These are phyloP conservation scores for Subacronicta megacephala DNA, from an alignment of 2,888 invertebrate genomes.

Conservation along the genomic window DNA sequence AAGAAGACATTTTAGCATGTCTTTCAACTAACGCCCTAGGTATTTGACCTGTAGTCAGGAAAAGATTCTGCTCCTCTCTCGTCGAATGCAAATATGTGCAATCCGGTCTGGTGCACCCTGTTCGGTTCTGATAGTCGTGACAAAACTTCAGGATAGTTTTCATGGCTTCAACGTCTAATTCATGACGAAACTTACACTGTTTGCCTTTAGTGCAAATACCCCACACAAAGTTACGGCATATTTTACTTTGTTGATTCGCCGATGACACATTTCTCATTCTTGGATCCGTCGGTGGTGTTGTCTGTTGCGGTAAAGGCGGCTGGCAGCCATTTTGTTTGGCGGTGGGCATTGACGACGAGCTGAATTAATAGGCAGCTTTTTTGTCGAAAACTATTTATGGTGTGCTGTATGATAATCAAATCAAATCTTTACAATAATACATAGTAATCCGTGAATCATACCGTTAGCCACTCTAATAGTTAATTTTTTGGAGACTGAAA, in stretches of 20 bases:
- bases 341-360: too few species aligned
- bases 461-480: too few species aligned
- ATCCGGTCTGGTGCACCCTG: slow-evolving; percentile 72
- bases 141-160: slow-evolving; percentile 78
- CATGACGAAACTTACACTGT: slow-evolving; percentile 75
- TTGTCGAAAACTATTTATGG: too few species aligned
- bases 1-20: slow-evolving; percentile 66
- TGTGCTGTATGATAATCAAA: too few species aligned
- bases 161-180: slow-evolving; percentile 75
- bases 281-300: slow-evolving; percentile 61
- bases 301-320: slow-evolving; percentile 64
- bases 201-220: slow-evolving; percentile 75
- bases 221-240: slow-evolving; percentile 80
- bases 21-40: slow-evolving; percentile 75
- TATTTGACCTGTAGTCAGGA: slow-evolving; percentile 69
- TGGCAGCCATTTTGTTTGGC: slow-evolving; percentile 73
- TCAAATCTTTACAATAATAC: too few species aligned
- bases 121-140: slow-evolving; percentile 79
- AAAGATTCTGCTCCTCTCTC: slow-evolving; percentile 75
- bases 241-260: slow-evolving; percentile 42
- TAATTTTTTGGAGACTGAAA: too few species aligned
- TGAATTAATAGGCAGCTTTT: too few species aligned
- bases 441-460: too few species aligned
- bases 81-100: slow-evolving; percentile 78
- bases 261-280: slow-evolving; percentile 48